Evolutionary conservation across 2,888 invertebrate species (phyloP).

Genomic region (Tetragonula carbonaria): DNA sequence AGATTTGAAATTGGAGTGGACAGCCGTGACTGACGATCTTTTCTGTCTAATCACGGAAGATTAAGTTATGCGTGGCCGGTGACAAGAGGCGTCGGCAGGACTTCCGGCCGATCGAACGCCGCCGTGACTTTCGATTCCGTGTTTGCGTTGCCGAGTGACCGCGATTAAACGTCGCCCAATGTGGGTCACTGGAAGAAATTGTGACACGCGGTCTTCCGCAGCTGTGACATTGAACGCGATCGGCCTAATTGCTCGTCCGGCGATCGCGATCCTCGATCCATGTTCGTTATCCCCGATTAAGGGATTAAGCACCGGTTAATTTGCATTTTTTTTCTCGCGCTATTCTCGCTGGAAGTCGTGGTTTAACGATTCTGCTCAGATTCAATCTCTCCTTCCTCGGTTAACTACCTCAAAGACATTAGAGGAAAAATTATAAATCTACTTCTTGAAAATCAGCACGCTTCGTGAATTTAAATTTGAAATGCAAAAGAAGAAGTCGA

Average conservation of each 20-base stretch:
- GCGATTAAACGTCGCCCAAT: slow-evolving; percentile 47
- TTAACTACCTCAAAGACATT: background rate
- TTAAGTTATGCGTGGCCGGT: background rate
- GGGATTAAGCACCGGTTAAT: background rate
- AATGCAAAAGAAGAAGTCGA: too few species aligned
- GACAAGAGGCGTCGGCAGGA: background rate
- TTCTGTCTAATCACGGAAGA: too few species aligned
- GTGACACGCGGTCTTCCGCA: slow-evolving; percentile 44
- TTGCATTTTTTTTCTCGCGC: background rate
- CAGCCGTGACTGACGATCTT: too few species aligned
- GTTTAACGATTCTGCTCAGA: background rate
- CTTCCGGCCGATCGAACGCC: background rate
- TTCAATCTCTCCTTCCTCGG: background rate
- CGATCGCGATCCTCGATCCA: slow-evolving; percentile 4
- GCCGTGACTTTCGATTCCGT: slow-evolving; percentile 2
- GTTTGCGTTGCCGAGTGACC: slow-evolving; percentile 38
- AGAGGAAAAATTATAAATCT: background rate
- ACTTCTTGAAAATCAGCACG: background rate
- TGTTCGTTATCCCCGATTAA: background rate
- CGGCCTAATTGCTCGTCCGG: slow-evolving; percentile 36
- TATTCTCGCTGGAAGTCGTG: background rate
- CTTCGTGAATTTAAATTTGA: background rate
- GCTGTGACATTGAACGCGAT: slow-evolving; percentile 59
- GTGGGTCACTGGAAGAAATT: slow-evolving; percentile 63
- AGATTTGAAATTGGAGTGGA: too few species aligned